Evolutionary conservation across 2,113 vertebrate species (phyloP), one percentile per base, ranked within the genome.

Genomic region (Cromileptes altivelis): DNA sequence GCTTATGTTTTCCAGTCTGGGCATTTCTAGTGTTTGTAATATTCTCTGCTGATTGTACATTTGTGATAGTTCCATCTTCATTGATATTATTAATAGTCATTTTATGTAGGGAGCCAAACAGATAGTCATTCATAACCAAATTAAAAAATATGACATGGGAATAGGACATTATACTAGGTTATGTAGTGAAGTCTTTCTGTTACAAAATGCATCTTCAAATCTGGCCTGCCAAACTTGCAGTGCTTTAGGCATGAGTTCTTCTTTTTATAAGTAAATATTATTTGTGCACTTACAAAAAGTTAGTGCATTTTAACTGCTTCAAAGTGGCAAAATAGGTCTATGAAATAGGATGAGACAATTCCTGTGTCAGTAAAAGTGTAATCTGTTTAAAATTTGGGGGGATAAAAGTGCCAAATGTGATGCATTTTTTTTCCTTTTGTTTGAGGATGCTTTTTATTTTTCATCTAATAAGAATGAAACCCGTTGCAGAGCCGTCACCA

Each of bases 401-500:
- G 78, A 56, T 88, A 72, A 88, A 92, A 90, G 78, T 93, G 84
- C 82, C 89, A 93, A 91, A 94, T 95, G 93, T 94, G 88, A 94
- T 96, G 94, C 91, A 84, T 90, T 91, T 91, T 82, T 82, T 92
- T 96, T 96, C 95, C 97, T 98, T 97, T 96, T 89, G 96, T 97
- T 96, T 96, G 95, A 97, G 97, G 97, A 97, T 99, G 96, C 96
- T 96, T 97, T 97, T 97, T 97, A 92, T 93, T 95, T 97, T 98
- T 96, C 97, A 98, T 99, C 96, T 99, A 99, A 99, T 99, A 99
- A 99, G 97, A 99, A 99, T 99, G 97, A 99, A 98, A 97, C 97
- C 98, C 98, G 97, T 99, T 99, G 97, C 98, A 99, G 98, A 99
- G 97, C 97, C 98, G 98, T 97, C 98, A 99, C 98, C 98, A 99